A percentile compares a stretch with the other conserved stretches of the same genome.
These are phyloP conservation scores for Congeria kusceri DNA, from an alignment of 2,888 invertebrate genomes.

Conservation along the genomic window DNA sequence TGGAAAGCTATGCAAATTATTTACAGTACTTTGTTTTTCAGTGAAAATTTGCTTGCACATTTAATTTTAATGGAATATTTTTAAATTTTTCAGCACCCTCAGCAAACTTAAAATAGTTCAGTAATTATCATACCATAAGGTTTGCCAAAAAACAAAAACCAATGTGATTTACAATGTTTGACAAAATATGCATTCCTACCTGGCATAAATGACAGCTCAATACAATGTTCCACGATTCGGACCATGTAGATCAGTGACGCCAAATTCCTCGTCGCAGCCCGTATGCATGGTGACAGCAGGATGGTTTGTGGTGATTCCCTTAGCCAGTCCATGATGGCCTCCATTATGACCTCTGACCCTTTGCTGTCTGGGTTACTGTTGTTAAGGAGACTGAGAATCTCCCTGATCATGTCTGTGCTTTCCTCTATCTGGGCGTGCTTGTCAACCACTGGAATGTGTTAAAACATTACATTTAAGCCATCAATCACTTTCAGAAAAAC, in stretches of 20 bases:
- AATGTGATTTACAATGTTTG: no score
- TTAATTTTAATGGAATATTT: no score
- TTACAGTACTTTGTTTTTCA: no score
- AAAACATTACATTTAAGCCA: no score
- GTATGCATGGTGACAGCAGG: slow-evolving; percentile 81
- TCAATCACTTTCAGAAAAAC: no score
- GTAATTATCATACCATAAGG: no score
- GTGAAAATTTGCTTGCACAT: no score
- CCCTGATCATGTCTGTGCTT: slow-evolving; percentile 78
- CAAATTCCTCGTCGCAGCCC: slow-evolving; percentile 79
- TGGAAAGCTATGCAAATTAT: no score
- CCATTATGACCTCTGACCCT: slow-evolving; percentile 69
- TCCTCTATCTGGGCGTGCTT: slow-evolving; percentile 74
- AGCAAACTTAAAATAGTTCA: no score
- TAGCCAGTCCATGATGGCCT: slow-evolving; percentile 80
- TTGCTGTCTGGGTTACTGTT: slow-evolving; percentile 81
- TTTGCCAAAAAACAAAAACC: no score
- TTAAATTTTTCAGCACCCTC: no score
- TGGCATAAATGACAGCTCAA: slow-evolving; percentile 79
- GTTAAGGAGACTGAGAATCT: slow-evolving; percentile 81
- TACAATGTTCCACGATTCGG: slow-evolving; percentile 80
- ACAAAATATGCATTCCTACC: no score
- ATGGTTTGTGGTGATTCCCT: slow-evolving; percentile 81
- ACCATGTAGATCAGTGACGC: slow-evolving; percentile 80
- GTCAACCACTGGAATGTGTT: slow-evolving; percentile 69